These are phyloP conservation scores for Busseola fusca DNA, from an alignment of 2,888 invertebrate genomes.

Conservation along the genomic window DNA sequence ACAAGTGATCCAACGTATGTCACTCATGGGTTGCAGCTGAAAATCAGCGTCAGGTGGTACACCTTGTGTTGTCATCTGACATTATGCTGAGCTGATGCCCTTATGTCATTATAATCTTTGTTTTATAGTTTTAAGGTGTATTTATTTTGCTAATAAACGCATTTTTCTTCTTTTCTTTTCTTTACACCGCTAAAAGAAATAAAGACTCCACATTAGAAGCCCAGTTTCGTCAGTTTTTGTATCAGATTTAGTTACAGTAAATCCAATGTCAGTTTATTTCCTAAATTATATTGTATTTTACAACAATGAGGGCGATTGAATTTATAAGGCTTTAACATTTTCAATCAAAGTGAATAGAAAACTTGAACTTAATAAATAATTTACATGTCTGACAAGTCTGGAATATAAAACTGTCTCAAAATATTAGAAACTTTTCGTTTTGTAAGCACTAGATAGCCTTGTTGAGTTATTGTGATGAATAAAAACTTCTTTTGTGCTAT, in stretches of 20 bases:
- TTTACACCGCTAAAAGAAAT: neutral
- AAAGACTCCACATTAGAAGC: neutral
- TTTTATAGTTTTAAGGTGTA: too few species aligned
- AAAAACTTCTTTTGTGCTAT: slow-evolving; percentile 11
- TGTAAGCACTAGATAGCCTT: neutral
- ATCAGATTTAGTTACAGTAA: neutral
- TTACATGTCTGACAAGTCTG: slow-evolving; percentile 5
- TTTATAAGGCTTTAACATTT: slow-evolving; percentile 4
- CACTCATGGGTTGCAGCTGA: too few species aligned
- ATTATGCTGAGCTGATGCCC: too few species aligned
- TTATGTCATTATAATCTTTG: too few species aligned
- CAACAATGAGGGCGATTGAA: slow-evolving; percentile 3
- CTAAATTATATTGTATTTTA: slow-evolving; percentile 8
- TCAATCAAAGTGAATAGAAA: slow-evolving; percentile 6
- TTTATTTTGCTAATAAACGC: too few species aligned
- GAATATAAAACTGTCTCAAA: slow-evolving; percentile 20
- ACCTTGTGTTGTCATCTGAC: too few species aligned
- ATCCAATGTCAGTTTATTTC: neutral
- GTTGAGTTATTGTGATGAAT: slow-evolving; percentile 4
- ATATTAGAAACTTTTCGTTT: slow-evolving; percentile 10
- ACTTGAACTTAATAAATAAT: slow-evolving; percentile 4
- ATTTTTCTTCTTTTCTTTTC: too few species aligned
- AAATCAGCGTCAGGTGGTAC: too few species aligned
- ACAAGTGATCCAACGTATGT: too few species aligned
- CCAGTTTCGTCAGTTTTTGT: neutral